phyloP scores from a whole-genome alignment of 2,113 vertebrate genomes.

The Ifrita kowaldi region DNA sequence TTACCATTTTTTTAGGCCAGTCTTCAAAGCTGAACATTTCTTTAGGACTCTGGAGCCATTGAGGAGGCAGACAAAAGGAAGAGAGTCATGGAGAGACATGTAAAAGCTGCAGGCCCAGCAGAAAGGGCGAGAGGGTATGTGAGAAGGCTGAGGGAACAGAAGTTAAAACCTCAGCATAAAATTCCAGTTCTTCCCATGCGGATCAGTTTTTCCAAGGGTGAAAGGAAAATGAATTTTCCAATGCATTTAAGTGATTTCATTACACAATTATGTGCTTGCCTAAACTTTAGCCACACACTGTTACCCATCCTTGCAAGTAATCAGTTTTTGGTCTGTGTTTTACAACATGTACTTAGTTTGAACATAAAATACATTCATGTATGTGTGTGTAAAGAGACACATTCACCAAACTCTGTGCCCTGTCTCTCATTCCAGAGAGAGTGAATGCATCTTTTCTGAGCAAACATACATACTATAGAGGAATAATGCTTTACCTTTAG shows the following conservation, averaged over 20 bases:
- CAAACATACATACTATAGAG: background rate
- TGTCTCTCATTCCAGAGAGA: background rate
- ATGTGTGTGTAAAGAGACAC: background rate
- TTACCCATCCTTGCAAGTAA: conserved; percentile 27
- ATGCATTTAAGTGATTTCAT: conserved; percentile 50
- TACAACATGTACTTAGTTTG: background rate
- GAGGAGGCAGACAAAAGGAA: conserved; percentile 63
- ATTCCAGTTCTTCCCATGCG: background rate
- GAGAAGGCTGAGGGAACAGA: conserved; percentile 20
- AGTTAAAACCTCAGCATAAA: conserved; percentile 13
- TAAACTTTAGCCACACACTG: conserved; percentile 45
- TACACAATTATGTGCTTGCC: conserved; percentile 49
- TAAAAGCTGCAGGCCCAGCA: conserved; percentile 49
- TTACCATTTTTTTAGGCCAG: conserved; percentile 64
- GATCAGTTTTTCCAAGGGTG: conserved; percentile 29
- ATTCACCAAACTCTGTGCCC: background rate
- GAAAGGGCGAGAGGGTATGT: conserved; percentile 2
- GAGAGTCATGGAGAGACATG: conserved; percentile 40
- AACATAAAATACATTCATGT: background rate
- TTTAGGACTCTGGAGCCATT: conserved; percentile 61
- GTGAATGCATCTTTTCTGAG: background rate
- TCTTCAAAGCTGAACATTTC: conserved; percentile 60
- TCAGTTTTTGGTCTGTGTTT: conserved; percentile 4
- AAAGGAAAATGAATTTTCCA: conserved; percentile 39
- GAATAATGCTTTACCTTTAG: background rate